These are phyloP conservation scores for Betta splendens DNA, from an alignment of 2,797 vertebrate species.

Conservation along the genomic window DNA sequence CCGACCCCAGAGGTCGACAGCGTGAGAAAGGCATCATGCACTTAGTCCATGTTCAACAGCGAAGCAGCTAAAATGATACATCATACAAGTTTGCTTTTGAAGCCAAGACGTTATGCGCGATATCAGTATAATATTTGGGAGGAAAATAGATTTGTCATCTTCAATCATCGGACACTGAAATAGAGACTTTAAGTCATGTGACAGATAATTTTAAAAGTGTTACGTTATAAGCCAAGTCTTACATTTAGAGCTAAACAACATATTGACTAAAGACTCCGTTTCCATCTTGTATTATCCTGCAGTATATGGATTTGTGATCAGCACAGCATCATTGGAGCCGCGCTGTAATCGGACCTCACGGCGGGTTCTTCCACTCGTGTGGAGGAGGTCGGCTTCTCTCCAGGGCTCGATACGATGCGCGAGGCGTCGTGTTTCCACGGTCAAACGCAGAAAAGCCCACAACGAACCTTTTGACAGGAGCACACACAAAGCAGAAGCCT, in stretches of 20 bases:
- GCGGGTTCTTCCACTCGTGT: no score
- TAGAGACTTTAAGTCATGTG: background rate
- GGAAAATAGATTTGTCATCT: background rate
- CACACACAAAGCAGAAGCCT: no score
- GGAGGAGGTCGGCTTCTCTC: background rate
- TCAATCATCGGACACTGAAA: background rate
- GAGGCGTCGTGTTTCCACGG: no score
- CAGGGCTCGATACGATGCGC: background rate
- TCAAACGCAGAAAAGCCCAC: no score
- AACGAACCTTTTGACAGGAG: background rate
- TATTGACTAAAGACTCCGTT: background rate
- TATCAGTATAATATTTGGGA: slow-evolving; percentile 1
- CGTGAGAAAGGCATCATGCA: slow-evolving; percentile 22
- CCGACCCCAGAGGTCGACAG: background rate
- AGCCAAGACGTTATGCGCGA: slow-evolving; percentile 31
- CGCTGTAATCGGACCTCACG: background rate
- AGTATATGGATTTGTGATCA: background rate
- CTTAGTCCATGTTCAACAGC: slow-evolving; percentile 20
- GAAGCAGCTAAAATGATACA: slow-evolving; percentile 14
- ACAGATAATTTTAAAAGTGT: background rate
- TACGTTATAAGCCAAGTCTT: background rate
- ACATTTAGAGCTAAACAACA: background rate
- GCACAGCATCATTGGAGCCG: background rate
- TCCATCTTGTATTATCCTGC: background rate
- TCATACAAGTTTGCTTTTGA: slow-evolving; percentile 21